Conservation (phyloP, 2,888 invertebrate genomes). For the Eupithecia inturbata region DNA sequence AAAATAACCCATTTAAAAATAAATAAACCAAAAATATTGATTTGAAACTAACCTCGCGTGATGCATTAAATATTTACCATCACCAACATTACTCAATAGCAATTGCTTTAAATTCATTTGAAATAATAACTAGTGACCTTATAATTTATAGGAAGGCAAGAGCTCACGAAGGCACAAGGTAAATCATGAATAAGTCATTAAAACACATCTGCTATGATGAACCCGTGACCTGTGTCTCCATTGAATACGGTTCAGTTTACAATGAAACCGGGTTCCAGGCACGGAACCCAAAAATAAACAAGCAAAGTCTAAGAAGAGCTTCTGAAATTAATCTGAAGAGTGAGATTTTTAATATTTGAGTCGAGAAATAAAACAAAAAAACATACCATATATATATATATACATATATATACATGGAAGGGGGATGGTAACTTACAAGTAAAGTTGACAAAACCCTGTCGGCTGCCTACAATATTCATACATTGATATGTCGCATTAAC, state of each 20-base stretch:
- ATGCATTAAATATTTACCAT: not conserved
- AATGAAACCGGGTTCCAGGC: not conserved
- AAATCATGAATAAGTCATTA: slow-evolving; percentile 72
- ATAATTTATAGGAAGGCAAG: slow-evolving; percentile 44
- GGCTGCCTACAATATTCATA: not conserved
- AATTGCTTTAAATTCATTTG: slow-evolving; percentile 31
- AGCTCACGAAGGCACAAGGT: slow-evolving; percentile 56
- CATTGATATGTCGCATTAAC: not conserved
- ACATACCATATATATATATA: too few species aligned
- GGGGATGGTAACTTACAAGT: too few species aligned
- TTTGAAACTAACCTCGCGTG: slow-evolving; percentile 6
- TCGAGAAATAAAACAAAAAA: not conserved
- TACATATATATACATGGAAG: too few species aligned
- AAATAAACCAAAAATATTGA: not conserved
- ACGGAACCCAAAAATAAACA: not conserved
- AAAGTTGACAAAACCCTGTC: not conserved
- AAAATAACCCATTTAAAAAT: not conserved
- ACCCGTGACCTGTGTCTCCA: slow-evolving; percentile 67
- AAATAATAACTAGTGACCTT: slow-evolving; percentile 46
- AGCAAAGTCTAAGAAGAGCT: not conserved
- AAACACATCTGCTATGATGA: slow-evolving; percentile 63
- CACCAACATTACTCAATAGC: slow-evolving; percentile 8
- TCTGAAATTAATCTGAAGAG: not conserved
- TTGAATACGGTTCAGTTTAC: slow-evolving; percentile 51
- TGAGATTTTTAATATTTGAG: not conserved